phyloP scores from a whole-genome alignment of 2,113 vertebrate species.

The Aegithalos caudatus region DNA sequence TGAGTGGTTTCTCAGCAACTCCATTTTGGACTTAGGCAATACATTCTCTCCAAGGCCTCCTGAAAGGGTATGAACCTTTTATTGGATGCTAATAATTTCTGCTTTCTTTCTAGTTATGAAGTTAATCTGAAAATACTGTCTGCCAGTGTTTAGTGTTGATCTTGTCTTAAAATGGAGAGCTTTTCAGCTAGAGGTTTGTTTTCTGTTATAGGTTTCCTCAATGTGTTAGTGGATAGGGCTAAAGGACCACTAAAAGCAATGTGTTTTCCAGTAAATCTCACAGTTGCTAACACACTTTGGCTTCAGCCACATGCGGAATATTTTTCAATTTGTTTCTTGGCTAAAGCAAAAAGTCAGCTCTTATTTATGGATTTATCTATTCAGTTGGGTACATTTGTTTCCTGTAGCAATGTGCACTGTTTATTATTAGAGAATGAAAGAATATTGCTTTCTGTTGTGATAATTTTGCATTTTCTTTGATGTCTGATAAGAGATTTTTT shows the following conservation, averaged over 20 bases:
- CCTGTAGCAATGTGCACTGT: constrained; percentile 18
- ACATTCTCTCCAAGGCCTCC: neutral
- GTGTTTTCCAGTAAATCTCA: neutral
- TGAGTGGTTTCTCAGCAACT: neutral
- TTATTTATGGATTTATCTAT: constrained; percentile 40
- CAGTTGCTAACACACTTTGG: neutral
- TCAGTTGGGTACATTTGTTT: constrained; percentile 41
- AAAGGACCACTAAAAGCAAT: neutral
- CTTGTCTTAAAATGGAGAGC: neutral
- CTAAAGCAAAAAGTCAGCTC: neutral
- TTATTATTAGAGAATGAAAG: constrained; percentile 46
- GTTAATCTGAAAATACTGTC: neutral
- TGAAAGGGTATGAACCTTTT: neutral
- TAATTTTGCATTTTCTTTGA: constrained; percentile 55
- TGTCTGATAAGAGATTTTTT: constrained; percentile 27
- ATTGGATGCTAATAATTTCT: neutral
- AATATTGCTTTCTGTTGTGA: constrained; percentile 45
- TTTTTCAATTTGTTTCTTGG: constrained; percentile 4
- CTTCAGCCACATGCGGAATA: neutral
- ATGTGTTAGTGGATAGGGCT: neutral
- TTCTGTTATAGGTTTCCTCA: neutral
- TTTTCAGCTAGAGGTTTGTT: neutral
- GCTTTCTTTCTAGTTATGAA: neutral
- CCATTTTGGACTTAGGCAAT: neutral
- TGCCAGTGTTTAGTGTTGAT: neutral